phyloP scores from a whole-genome alignment of 2,797 vertebrate genomes.

The Eurystomus glaucurus region DNA sequence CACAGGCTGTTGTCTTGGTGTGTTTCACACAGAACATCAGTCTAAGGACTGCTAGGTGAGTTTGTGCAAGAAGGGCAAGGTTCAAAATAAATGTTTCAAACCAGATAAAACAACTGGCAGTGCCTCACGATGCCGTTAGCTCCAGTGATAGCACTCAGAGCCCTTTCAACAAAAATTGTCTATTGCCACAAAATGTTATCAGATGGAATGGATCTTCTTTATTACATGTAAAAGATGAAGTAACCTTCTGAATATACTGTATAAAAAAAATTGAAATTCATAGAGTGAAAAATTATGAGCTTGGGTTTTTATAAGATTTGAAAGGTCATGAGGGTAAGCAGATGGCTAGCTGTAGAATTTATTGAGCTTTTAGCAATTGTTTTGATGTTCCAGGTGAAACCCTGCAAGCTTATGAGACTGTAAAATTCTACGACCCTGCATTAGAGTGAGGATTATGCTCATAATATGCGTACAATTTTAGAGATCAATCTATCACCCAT shows the following conservation, averaged over 20 bases:
- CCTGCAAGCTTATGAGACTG: constrained; percentile 75
- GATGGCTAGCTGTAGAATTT: constrained; percentile 81
- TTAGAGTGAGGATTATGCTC: constrained; percentile 65
- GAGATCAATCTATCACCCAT: constrained; percentile 69
- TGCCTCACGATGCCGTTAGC: constrained; percentile 60
- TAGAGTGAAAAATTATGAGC: constrained; percentile 72
- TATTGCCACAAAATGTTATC: constrained; percentile 52
- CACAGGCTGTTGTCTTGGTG: background rate
- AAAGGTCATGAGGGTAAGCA: constrained; percentile 83
- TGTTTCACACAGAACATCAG: background rate
- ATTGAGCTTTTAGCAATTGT: constrained; percentile 78
- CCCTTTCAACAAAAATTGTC: constrained; percentile 38
- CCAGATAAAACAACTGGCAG: background rate
- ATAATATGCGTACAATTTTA: constrained; percentile 64
- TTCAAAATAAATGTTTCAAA: constrained; percentile 44
- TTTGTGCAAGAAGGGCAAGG: background rate
- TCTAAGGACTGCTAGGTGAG: background rate
- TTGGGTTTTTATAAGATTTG: constrained; percentile 74
- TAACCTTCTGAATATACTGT: constrained; percentile 48
- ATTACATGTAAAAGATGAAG: constrained; percentile 58
- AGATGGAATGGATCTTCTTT: constrained; percentile 42
- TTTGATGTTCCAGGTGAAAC: constrained; percentile 79
- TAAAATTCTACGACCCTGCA: constrained; percentile 78
- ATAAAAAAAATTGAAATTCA: constrained; percentile 57
- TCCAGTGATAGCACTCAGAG: constrained; percentile 18